A percentile compares a stretch with the other conserved stretches of the same genome.
These are phyloP conservation scores for Strongylocentrotus purpuratus DNA, from an alignment of 35 echinoderm and acorn worm genomes.

Conservation along the genomic window DNA sequence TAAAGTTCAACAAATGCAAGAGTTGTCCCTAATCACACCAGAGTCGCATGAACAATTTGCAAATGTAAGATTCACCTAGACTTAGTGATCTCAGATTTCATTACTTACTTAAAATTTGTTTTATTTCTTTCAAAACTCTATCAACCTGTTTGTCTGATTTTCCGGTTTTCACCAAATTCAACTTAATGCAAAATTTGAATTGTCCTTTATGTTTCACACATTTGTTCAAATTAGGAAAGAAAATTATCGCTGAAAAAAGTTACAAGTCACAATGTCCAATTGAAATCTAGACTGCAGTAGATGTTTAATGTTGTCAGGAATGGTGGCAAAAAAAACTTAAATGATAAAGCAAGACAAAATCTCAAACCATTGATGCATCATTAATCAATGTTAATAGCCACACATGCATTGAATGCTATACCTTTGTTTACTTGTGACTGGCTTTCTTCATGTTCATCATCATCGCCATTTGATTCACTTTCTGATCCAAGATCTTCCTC, in stretches of 20 bases:
- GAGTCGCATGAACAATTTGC: too few relatives aligned
- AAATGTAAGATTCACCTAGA: too few relatives aligned
- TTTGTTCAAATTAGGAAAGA: too few relatives aligned
- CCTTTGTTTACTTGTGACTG: neutral
- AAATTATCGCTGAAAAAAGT: too few relatives aligned
- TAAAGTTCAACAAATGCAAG: neutral
- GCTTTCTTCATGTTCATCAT: conserved; percentile 43
- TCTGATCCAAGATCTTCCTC: conserved; percentile 38
- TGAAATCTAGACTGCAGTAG: neutral
- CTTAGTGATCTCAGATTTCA: too few relatives aligned
- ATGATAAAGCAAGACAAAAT: neutral
- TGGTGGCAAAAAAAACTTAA: neutral
- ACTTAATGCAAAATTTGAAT: too few relatives aligned
- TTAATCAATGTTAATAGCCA: neutral
- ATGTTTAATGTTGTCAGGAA: neutral
- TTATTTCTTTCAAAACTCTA: too few relatives aligned
- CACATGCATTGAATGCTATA: neutral
- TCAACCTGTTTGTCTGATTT: too few relatives aligned
- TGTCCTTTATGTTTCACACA: too few relatives aligned
- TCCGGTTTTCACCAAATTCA: too few relatives aligned
- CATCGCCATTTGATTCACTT: conserved; percentile 28
- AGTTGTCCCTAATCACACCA: neutral
- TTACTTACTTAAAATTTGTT: too few relatives aligned
- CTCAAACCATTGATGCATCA: neutral
- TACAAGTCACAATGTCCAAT: neutral